Base-by-base conservation (phyloP, 2,888 invertebrate genomes). In the Amaurobius ferox region DNA sequence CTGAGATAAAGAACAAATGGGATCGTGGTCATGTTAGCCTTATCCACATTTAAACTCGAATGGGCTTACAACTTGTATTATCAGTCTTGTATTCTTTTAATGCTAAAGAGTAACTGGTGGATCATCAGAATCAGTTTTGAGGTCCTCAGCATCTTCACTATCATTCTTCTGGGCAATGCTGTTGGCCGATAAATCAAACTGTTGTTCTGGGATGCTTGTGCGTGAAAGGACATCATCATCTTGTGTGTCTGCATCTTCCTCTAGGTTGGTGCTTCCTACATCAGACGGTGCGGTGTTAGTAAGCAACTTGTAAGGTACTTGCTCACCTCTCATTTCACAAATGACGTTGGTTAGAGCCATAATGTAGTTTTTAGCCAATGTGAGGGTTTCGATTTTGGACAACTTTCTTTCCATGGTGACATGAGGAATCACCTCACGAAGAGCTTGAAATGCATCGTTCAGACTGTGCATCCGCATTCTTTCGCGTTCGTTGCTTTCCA, bases 391-490 rank as follows among this genome's bases (percentile, higher is more conserved):
- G 89, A 97, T 96, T 92, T 97, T 97, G 7, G 96, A 96, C 86
- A 97, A 92, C 90, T 96, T 95, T 83, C 96, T 93, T 89, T 96
- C 96, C 92, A 95, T 95, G 91, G 95, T 95, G 44, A 96, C 95
- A 90, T 96, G 96, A 0, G 96, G 96, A 89, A 96, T 96, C 1
- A 96, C 96, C 90, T 95, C 94, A 35, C 96, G 93, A 71, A 96
- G 92, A 90, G 95, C 95, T 94, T 96, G 95, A 91, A 97, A 97
- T n/a, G 97, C 97, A 90, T 96, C 95, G 91, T 97, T 97, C 80
- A 97, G 93, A 74, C 95, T 95, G 91, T 97, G 97, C 97, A 97
- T 97, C 90, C 97, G 93, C 95, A 96, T 96, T 81, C 97, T 93
- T 92, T 97, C 97, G 74, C 97, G 93, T 91, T 97, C 97, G 91